Percentiles rank a stretch among this genome's conserved stretches.
Conservation (phyloP, 1,140 invertebrate genomes). For the Drosophila virilis region DNA sequence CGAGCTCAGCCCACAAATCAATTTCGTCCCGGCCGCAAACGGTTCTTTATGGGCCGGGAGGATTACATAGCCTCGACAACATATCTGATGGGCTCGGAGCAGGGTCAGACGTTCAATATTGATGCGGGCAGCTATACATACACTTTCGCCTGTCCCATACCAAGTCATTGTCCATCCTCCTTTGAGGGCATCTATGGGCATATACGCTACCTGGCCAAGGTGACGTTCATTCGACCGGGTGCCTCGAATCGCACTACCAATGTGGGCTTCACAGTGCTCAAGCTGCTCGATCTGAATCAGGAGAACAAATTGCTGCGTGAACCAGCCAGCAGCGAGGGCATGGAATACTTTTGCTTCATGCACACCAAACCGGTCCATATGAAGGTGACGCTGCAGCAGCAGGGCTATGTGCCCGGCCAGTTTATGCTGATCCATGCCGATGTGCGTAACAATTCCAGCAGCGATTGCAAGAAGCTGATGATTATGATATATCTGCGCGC, state of each 20-base stretch:
- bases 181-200: conserved; percentile 79
- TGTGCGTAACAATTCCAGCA: conserved; percentile 83
- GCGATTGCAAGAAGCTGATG: conserved; percentile 85
- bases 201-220: conserved; percentile 79
- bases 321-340: conserved; percentile 64
- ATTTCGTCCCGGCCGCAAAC: conserved; percentile 38
- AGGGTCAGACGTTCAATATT: conserved; percentile 83
- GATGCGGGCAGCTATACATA: conserved; percentile 86
- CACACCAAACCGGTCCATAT: conserved; percentile 62
- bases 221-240: conserved; percentile 65
- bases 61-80: conserved; percentile 80
- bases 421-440: conserved; percentile 70
- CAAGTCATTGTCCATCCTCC: conserved; percentile 85
- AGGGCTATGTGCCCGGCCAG: conserved; percentile 81
- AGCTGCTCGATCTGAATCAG: conserved; percentile 72
- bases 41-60: conserved; percentile 65
- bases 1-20: conserved; percentile 46
- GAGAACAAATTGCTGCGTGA: conserved; percentile 63
- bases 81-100: conserved; percentile 72
- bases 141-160: conserved; percentile 87
- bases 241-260: conserved; percentile 77
- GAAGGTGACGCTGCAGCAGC: conserved; percentile 71
- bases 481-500: conserved; percentile 84
- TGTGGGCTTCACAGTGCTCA: conserved; percentile 78
- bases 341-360: conserved; percentile 75